Conservation (phyloP, 2,113 vertebrate species). For the Nerophis lumbriciformis region DNA sequence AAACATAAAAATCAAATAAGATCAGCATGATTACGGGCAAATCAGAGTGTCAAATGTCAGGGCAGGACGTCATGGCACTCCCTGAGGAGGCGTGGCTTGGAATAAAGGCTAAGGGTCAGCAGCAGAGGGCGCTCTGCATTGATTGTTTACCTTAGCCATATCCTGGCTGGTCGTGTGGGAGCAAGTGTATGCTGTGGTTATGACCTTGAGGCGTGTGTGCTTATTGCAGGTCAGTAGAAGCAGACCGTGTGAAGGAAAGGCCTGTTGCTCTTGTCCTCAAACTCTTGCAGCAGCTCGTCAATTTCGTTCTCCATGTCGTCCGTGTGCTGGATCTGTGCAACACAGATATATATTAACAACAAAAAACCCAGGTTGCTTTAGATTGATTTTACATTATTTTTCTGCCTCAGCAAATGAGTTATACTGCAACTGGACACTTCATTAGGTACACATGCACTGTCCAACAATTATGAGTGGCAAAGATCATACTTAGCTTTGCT, state of each 20-base stretch:
- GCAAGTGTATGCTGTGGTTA: conserved; percentile 16
- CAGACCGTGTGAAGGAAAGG: conserved; percentile 97
- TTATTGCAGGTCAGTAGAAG: conserved; percentile 87
- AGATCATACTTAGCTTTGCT: not conserved
- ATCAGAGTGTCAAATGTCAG: conserved; percentile 7
- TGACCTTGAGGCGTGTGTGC: conserved; percentile 30
- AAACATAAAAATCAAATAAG: conserved; percentile 9
- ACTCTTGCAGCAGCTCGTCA: conserved; percentile 95
- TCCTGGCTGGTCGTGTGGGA: conserved; percentile 20
- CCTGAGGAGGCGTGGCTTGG: conserved; percentile 31
- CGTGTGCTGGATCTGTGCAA: conserved; percentile 88
- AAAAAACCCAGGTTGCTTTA: not conserved
- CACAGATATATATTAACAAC: accelerated
- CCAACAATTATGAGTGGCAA: not conserved
- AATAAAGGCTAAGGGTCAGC: conserved; percentile 56
- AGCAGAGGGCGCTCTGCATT: conserved; percentile 37
- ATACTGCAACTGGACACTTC: not conserved
- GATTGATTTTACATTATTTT: no score
- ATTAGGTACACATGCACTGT: not conserved
- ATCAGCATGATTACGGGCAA: conserved; percentile 22
- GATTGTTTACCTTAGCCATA: conserved; percentile 1
- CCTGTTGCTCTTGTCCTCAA: conserved; percentile 95
- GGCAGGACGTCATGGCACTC: conserved; percentile 35
- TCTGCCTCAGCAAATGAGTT: no score
- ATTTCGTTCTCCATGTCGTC: conserved; percentile 99